phyloP scores from a whole-genome alignment of 23 tunicate genomes.

The Styela plicata region DNA sequence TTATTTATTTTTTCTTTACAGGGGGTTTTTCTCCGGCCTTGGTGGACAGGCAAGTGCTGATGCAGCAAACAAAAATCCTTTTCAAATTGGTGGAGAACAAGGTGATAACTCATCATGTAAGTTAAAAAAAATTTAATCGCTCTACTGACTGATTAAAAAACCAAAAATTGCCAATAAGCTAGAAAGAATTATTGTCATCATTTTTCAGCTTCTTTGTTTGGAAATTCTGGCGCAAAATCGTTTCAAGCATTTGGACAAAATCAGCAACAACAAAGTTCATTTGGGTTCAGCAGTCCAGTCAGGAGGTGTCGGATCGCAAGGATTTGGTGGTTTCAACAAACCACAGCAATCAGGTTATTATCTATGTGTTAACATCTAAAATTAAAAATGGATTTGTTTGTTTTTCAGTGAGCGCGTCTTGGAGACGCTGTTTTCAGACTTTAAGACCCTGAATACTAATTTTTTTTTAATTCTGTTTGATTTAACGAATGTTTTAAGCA shows the following conservation, averaged over 20 bases:
- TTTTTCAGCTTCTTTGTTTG: constrained; percentile 11
- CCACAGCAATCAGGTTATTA: not conserved
- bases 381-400: too few relatives aligned
- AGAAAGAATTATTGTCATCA: too few relatives aligned
- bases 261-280: not conserved
- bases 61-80: constrained; percentile 11
- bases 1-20: not conserved
- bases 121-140: too few relatives aligned
- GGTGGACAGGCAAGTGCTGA: constrained; percentile 2
- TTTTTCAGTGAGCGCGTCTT: too few relatives aligned
- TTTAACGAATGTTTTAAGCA: too few relatives aligned
- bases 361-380: too few relatives aligned
- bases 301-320: not conserved
- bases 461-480: too few relatives aligned
- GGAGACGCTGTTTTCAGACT: too few relatives aligned
- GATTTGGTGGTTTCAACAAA: constrained; percentile 5
- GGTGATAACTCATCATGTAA: not conserved
- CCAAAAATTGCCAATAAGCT: too few relatives aligned
- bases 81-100: not conserved
- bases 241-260: not conserved
- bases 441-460: too few relatives aligned
- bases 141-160: too few relatives aligned
- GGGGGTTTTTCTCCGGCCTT: not conserved
- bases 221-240: constrained; percentile 8
- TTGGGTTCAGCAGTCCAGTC: not conserved